Evolutionary conservation across 2,888 invertebrate species (phyloP).

Genomic region (Pyralis farinalis): DNA sequence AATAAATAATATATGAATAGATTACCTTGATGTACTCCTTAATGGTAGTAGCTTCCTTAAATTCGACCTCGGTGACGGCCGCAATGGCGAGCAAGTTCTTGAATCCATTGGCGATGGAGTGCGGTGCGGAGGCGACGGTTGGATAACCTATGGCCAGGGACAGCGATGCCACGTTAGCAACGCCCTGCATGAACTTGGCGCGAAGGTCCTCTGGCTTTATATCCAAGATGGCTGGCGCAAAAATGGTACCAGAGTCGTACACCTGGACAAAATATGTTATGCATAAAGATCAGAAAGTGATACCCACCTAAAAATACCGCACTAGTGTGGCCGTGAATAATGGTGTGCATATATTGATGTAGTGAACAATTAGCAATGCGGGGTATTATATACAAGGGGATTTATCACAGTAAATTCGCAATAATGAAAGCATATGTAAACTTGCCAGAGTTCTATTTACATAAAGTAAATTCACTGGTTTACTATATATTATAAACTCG

Average conservation of each 20-base stretch:
- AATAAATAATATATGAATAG: too few relatives aligned
- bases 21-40: constrained; percentile 94
- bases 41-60: constrained; percentile 96
- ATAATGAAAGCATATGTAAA: too few relatives aligned
- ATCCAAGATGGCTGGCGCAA: constrained; percentile 97
- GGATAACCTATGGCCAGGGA: constrained; percentile 97
- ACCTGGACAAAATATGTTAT: constrained; percentile 74
- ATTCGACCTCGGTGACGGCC: constrained; percentile 96
- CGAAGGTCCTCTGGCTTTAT: constrained; percentile 98
- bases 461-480: too few relatives aligned
- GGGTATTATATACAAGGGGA: too few relatives aligned
- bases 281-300: too few relatives aligned
- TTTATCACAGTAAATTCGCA: too few relatives aligned
- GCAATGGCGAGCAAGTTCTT: constrained; percentile 98
- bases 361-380: too few relatives aligned
- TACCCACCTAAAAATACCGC: too few relatives aligned
- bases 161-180: constrained; percentile 95
- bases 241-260: constrained; percentile 98
- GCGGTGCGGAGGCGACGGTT: constrained; percentile 97
- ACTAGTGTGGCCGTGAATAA: too few relatives aligned
- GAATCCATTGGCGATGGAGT: constrained; percentile 98
- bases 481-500: too few relatives aligned
- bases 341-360: too few relatives aligned
- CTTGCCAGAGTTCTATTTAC: too few relatives aligned
- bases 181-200: constrained; percentile 94